Evolutionary conservation across 2,888 invertebrate genomes (phyloP), one percentile per base, ranked within the genome.

Genomic region (Rotaria sp.): DNA sequence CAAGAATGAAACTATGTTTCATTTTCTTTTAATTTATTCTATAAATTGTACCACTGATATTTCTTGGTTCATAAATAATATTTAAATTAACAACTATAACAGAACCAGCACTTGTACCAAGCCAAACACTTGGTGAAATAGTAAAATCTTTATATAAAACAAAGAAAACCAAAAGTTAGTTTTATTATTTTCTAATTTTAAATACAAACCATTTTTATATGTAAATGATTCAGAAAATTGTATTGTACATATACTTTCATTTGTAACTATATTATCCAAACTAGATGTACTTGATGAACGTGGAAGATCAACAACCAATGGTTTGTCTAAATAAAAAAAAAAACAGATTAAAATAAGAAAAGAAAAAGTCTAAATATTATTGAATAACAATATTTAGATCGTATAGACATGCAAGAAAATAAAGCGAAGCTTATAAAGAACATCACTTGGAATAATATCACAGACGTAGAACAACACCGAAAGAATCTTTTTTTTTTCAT

Each of bases 101-200:
- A 87, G 97, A 96, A 89, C 99, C 99, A 89, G 96, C 93, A 92
- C 96, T 96, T 89, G 97, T 98, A 89, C 99, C 98, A 89, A 98
- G 94, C 98, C 98, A 99, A 88, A 99, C 93, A 89, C 96, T 96
- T 88, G 98, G 96, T 90, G 94, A 93, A 89, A 94, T 93, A 91
- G 94, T 94, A 89, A 95, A 94, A 92, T 97, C 97, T 96, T 91
- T n/a, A 89, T 88, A 38, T 84, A 85, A 86, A 87, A 55, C 59
- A 74, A 59, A 52, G 87, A 67, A 10, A 35, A 86, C 1, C 15
- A n/a, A 30, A 84, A 10, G 30, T 30, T 30, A 4, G 30, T 67
- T n/a, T 30, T 15, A 3, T 13, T n/a, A 3, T 24, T 21, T n/a
- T 41, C 13, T 85, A 11, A 1, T 55, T 45, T 55, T 55, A 8